Conservation (phyloP, 23 tunicate species). For the Ciona savignyi region DNA sequence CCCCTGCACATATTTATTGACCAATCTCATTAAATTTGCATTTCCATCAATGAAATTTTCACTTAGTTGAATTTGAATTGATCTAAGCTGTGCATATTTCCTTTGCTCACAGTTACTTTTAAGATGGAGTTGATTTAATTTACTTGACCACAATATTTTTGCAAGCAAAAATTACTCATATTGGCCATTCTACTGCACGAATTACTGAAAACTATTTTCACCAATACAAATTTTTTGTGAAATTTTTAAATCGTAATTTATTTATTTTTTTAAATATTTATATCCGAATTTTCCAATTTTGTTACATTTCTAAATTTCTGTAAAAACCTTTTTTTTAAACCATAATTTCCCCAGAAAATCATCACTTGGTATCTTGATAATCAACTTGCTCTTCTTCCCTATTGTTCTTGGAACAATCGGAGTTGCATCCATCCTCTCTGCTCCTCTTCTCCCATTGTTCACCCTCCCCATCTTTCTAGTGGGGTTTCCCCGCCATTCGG, state of each 20-base stretch:
- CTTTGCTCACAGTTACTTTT: too few relatives aligned
- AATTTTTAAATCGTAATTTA: not conserved
- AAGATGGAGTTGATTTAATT: too few relatives aligned
- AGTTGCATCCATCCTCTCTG: conserved; percentile 25
- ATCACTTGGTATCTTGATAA: conserved; percentile 4
- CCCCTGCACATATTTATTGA: too few relatives aligned
- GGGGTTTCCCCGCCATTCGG: conserved; percentile 45
- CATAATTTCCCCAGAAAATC: conserved; percentile 21
- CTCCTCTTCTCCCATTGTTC: conserved; percentile 57
- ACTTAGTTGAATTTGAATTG: too few relatives aligned
- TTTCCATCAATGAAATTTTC: too few relatives aligned
- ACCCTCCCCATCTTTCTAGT: conserved; percentile 47
- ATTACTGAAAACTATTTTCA: not conserved
- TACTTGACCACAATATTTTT: too few relatives aligned
- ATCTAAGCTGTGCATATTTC: too few relatives aligned
- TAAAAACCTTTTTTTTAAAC: not conserved
- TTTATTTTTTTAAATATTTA: not conserved
- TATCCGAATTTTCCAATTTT: not conserved
- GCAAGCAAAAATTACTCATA: too few relatives aligned
- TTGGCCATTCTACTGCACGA: too few relatives aligned
- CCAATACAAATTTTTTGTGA: not conserved
- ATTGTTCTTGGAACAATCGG: conserved; percentile 12
- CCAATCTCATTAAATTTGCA: too few relatives aligned
- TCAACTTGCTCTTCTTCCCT: conserved; percentile 43
- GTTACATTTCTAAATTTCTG: too few relatives aligned